phyloP scores from a whole-genome alignment of 2,888 invertebrate species.

The Halictus quadricinctus region DNA sequence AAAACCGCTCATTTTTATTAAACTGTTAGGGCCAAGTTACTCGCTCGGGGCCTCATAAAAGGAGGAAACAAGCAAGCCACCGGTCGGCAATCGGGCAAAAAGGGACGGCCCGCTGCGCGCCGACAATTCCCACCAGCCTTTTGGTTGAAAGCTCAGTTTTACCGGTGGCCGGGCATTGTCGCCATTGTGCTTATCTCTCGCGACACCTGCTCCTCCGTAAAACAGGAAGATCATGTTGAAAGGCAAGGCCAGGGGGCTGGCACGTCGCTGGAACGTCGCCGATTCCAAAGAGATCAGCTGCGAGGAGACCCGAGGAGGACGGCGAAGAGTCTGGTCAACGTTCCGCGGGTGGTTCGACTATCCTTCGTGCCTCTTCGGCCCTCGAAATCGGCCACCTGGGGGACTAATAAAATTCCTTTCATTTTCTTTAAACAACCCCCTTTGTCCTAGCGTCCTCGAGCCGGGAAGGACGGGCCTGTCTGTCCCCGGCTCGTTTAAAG shows the following conservation, averaged over 20 bases:
- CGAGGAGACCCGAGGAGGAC: neutral
- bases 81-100: conserved; percentile 31
- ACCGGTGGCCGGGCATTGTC: conserved; percentile 74
- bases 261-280: neutral
- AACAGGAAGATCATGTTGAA: conserved; percentile 53
- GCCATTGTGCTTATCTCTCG: conserved; percentile 62
- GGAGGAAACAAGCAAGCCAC: conserved; percentile 41
- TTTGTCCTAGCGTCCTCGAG: neutral
- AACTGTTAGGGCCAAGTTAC: conserved; percentile 39
- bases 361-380: neutral
- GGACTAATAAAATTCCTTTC: conserved; percentile 51
- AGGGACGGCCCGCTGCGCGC: conserved; percentile 54
- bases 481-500: conserved; percentile 8
- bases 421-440: conserved; percentile 43
- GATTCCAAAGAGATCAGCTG: conserved; percentile 41
- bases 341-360: conserved; percentile 23
- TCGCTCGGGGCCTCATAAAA: conserved; percentile 15
- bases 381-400: conserved; percentile 1
- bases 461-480: neutral
- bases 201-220: conserved; percentile 69
- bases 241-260: conserved; percentile 1
- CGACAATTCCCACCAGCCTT: conserved; percentile 52
- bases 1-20: conserved; percentile 43
- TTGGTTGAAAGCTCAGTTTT: conserved; percentile 59
- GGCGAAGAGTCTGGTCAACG: neutral